A percentile compares a stretch with the other conserved stretches of the same genome.
phyloP scores from a whole-genome alignment of 2,888 invertebrate species.

The Selenia dentaria region DNA sequence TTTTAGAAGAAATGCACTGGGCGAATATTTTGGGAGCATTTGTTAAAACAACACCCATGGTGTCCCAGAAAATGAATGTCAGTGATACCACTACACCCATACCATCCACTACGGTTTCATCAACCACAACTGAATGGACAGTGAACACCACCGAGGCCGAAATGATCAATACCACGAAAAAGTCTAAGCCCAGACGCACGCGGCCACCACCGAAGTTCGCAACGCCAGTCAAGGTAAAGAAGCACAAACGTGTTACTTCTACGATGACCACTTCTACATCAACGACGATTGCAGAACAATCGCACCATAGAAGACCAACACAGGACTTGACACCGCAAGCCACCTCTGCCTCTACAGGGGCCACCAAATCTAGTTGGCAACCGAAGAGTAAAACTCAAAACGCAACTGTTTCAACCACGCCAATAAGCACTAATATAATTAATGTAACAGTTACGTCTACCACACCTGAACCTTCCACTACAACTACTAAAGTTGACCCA shows the following conservation, averaged over 20 bases:
- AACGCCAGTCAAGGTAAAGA: constrained; percentile 64
- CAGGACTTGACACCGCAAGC: constrained; percentile 66
- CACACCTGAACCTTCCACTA: constrained; percentile 28
- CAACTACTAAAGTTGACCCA: constrained; percentile 37
- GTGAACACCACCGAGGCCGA: constrained; percentile 22
- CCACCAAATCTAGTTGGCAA: constrained; percentile 41
- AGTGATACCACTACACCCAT: constrained; percentile 42
- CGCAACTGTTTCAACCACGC: constrained; percentile 39
- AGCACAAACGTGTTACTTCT: constrained; percentile 66
- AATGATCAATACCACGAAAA: constrained; percentile 40
- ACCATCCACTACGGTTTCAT: constrained; percentile 39
- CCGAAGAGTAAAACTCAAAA: constrained; percentile 35
- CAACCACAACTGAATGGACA: constrained; percentile 27
- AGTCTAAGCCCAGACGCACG: constrained; percentile 60
- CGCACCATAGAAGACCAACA: constrained; percentile 49
- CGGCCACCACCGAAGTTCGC: constrained; percentile 67
- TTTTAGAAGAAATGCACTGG: constrained; percentile 60
- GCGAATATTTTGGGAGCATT: constrained; percentile 67
- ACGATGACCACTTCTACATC: constrained; percentile 55
- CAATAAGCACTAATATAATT: constrained; percentile 4
- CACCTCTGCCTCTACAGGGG: constrained; percentile 58
- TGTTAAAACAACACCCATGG: constrained; percentile 73
- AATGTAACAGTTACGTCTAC: constrained; percentile 10
- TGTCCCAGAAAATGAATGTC: constrained; percentile 45
- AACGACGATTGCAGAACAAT: constrained; percentile 43